Evolutionary conservation across 2,797 vertebrate species (phyloP).

Genomic region (Uromys caudimaculatus): DNA sequence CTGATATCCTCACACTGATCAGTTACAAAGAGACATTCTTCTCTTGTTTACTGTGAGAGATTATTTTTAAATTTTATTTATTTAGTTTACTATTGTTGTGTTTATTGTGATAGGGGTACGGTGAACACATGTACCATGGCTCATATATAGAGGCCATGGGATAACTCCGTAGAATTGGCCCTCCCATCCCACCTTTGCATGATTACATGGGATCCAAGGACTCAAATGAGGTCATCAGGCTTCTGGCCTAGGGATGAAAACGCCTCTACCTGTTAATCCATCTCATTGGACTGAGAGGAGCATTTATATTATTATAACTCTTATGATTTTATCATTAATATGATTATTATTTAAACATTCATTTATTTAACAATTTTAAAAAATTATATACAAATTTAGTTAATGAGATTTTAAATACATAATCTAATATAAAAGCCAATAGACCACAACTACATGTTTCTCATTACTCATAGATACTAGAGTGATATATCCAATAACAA

Average conservation of each 20-base stretch:
- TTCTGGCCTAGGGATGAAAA: not conserved
- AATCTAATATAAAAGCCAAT: slow-evolving; percentile 1
- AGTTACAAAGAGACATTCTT: not conserved
- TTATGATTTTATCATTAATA: not conserved
- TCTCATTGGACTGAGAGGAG: not conserved
- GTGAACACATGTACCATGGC: not conserved
- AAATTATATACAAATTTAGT: not conserved
- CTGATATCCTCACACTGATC: not conserved
- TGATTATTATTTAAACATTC: not conserved
- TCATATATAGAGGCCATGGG: not conserved
- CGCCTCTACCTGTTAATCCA: not conserved
- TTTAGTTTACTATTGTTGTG: not conserved
- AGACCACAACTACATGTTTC: not conserved
- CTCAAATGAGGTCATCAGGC: not conserved
- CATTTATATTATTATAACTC: not conserved
- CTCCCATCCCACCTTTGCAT: not conserved
- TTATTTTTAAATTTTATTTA: not conserved
- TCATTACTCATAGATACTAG: not conserved
- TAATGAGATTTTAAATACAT: not conserved
- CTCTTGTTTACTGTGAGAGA: not conserved
- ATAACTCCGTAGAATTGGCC: not conserved
- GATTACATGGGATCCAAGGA: not conserved
- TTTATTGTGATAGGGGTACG: no score
- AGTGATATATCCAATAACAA: not conserved
- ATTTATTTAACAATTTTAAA: slow-evolving; percentile 1